These are phyloP conservation scores for Epizoanthus rinbou DNA, from an alignment of 92 coral and sea anemone species.

Conservation along the genomic window DNA sequence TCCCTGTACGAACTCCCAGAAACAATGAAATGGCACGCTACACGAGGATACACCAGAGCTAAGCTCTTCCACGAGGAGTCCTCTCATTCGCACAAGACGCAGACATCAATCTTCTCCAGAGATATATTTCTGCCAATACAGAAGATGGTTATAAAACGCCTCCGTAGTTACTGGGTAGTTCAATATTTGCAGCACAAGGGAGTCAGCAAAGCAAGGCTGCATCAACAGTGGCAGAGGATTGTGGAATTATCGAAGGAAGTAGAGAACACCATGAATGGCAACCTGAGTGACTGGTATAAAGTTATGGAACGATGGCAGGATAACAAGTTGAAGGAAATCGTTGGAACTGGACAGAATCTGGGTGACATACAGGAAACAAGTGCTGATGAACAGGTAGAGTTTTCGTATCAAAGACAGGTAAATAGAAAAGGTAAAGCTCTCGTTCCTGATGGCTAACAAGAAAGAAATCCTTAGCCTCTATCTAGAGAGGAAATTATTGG, in stretches of 20 bases:
- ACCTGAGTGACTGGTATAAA: constrained; percentile 27
- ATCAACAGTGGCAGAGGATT: constrained; percentile 25
- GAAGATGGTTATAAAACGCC: constrained; percentile 64
- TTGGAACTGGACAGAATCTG: background rate
- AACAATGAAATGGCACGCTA: constrained; percentile 71
- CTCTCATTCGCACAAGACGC: constrained; percentile 45
- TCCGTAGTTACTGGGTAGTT: constrained; percentile 85
- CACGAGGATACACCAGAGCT: constrained; percentile 27
- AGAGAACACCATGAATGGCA: background rate
- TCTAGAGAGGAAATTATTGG: too few relatives aligned
- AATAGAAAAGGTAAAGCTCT: too few relatives aligned
- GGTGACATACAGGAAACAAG: background rate
- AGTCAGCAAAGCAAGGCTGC: constrained; percentile 27
- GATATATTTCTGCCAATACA: constrained; percentile 69
- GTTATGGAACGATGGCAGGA: constrained; percentile 2
- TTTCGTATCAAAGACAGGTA: background rate
- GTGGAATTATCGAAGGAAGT: constrained; percentile 17
- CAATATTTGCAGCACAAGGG: constrained; percentile 76
- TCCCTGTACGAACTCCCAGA: constrained; percentile 85
- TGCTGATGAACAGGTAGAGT: background rate
- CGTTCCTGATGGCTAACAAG: too few relatives aligned
- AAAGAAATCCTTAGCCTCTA: too few relatives aligned
- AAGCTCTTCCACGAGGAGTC: constrained; percentile 17
- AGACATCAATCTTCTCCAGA: constrained; percentile 79
- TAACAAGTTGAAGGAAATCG: background rate